A percentile compares a stretch with the other conserved stretches of the same genome.
These are phyloP conservation scores for Eupithecia insigniata DNA, from an alignment of 2,888 invertebrate genomes.

Conservation along the genomic window DNA sequence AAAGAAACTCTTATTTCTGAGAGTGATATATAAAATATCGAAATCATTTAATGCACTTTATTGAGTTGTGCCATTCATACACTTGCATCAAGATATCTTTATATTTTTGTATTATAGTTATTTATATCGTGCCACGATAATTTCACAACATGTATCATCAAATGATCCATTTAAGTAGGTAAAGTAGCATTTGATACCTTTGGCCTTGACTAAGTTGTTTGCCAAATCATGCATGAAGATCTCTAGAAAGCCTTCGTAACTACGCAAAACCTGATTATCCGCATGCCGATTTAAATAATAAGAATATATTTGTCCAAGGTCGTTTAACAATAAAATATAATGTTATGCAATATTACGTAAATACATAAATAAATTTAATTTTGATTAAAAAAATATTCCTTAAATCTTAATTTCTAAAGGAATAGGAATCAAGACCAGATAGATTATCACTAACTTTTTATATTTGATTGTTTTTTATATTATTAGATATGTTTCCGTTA, in stretches of 20 bases:
- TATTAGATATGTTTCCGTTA: too few relatives aligned
- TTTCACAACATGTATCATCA: background rate
- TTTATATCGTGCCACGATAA: background rate
- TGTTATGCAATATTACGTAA: conserved; percentile 14
- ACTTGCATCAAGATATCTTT: background rate
- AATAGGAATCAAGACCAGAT: too few relatives aligned
- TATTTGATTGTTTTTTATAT: background rate
- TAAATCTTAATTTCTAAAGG: background rate
- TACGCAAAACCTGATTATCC: conserved; percentile 18
- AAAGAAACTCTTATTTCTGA: background rate
- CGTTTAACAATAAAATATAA: conserved; percentile 10
- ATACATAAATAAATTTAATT: background rate
- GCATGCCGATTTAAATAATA: conserved; percentile 15
- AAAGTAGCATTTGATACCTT: conserved; percentile 1
- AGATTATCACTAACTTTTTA: background rate
- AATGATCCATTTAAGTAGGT: background rate
- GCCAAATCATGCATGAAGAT: conserved; percentile 5
- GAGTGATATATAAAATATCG: background rate
- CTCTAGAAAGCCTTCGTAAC: background rate
- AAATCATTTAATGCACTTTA: background rate
- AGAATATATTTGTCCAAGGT: conserved; percentile 2
- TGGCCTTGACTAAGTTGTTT: conserved; percentile 11
- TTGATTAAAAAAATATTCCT: background rate
- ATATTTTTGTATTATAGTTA: background rate
- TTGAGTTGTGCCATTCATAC: background rate